Percentiles rank a stretch among this genome's conserved stretches.
These are phyloP conservation scores for Actias luna DNA, from an alignment of 2,888 invertebrate species.

Conservation along the genomic window DNA sequence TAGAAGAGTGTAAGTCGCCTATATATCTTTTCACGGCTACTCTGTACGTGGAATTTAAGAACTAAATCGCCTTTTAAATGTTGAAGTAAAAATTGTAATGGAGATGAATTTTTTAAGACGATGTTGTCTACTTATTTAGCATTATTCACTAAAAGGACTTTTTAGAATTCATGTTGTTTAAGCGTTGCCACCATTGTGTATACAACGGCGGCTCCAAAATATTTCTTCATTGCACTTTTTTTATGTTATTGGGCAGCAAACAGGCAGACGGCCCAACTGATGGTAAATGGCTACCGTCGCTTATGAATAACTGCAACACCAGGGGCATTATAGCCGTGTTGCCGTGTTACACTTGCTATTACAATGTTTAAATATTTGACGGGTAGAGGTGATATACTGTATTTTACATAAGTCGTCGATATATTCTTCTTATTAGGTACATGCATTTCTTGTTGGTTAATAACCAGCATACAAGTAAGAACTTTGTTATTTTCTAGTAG, in stretches of 20 bases:
- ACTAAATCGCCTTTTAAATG: slow-evolving; percentile 28
- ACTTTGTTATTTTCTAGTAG: slow-evolving; percentile 18
- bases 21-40: slow-evolving; percentile 28
- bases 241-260: too few relatives aligned
- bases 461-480: slow-evolving; percentile 21
- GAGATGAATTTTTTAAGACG: background rate
- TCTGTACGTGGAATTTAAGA: slow-evolving; percentile 26
- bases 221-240: background rate
- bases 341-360: slow-evolving; percentile 6
- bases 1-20: slow-evolving; percentile 32
- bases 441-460: slow-evolving; percentile 21
- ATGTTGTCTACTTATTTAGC: background rate
- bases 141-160: background rate
- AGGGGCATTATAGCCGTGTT: too few relatives aligned
- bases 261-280: too few relatives aligned
- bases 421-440: slow-evolving; percentile 21
- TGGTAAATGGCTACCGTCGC: too few relatives aligned
- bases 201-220: background rate
- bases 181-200: background rate
- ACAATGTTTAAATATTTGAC: slow-evolving; percentile 30
- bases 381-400: slow-evolving; percentile 20
- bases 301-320: too few relatives aligned
- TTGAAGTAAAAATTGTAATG: slow-evolving; percentile 10
- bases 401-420: slow-evolving; percentile 21
- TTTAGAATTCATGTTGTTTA: background rate